Conservation (phyloP, 1,140 invertebrate species). For the Macrostomum lignano region DNA sequence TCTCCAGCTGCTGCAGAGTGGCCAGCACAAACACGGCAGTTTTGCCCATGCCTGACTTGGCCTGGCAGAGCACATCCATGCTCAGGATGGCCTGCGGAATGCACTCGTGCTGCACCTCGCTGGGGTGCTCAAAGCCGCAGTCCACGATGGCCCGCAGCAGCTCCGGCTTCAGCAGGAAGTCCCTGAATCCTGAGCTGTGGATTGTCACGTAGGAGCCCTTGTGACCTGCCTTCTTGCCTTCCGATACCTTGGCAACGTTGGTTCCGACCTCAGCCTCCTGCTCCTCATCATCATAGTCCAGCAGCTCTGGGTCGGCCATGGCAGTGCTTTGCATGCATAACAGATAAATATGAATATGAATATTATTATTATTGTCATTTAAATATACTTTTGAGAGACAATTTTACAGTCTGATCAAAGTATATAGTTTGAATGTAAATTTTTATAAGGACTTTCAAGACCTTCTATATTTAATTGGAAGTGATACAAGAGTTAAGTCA, state of each 20-base stretch:
- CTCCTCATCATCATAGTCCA: conserved; percentile 29
- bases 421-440: too few relatives aligned
- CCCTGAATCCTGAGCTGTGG: conserved; percentile 52
- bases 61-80: conserved; percentile 96
- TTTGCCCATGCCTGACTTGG: conserved; percentile 99
- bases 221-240: conserved; percentile 18
- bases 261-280: conserved; percentile 17
- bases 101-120: conserved; percentile 37
- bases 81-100: conserved; percentile 50
- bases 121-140: conserved; percentile 97
- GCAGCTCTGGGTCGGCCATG: too few relatives aligned
- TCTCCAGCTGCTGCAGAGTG: conserved; percentile 71
- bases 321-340: too few relatives aligned
- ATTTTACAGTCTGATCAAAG: too few relatives aligned
- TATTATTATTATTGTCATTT: too few relatives aligned
- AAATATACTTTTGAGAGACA: too few relatives aligned
- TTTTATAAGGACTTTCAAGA: too few relatives aligned
- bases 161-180: conserved; percentile 80
- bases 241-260: conserved; percentile 18
- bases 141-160: conserved; percentile 85
- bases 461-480: too few relatives aligned
- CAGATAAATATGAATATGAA: too few relatives aligned
- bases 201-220: conserved; percentile 69
- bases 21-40: conserved; percentile 95
- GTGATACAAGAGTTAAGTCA: too few relatives aligned